Conservation (phyloP, 2,888 invertebrate genomes). For the Parelbella ahira region DNA sequence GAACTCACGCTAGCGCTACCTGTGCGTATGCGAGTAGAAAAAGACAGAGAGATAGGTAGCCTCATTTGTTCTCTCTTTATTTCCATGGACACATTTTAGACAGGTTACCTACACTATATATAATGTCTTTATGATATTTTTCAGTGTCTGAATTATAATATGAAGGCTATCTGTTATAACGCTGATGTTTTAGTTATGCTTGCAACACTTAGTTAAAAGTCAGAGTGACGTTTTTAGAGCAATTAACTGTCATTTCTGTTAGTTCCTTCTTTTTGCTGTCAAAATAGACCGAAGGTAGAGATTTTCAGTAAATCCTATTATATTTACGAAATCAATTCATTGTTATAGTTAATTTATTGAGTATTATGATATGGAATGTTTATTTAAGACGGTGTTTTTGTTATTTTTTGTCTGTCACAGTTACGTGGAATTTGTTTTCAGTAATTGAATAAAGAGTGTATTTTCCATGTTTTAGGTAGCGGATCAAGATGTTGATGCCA, state of each 20-base stretch:
- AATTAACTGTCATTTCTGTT: not conserved
- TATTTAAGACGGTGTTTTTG: not conserved
- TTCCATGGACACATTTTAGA: too few relatives aligned
- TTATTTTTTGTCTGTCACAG: slow-evolving; percentile 19
- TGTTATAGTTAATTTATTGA: slow-evolving; percentile 26
- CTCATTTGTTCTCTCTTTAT: too few relatives aligned
- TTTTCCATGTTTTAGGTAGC: slow-evolving; percentile 59
- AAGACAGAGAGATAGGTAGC: too few relatives aligned
- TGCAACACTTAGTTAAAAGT: too few relatives aligned
- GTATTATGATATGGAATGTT: slow-evolving; percentile 32
- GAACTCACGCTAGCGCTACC: too few relatives aligned
- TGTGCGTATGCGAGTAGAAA: too few relatives aligned
- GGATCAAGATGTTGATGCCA: slow-evolving; percentile 99
- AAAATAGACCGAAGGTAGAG: slow-evolving; percentile 50
- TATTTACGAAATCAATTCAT: slow-evolving; percentile 37
- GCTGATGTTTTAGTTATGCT: too few relatives aligned
- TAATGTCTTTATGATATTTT: too few relatives aligned
- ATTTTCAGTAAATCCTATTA: slow-evolving; percentile 30
- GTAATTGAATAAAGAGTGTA: slow-evolving; percentile 34
- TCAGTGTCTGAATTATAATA: too few relatives aligned
- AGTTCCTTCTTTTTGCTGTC: slow-evolving; percentile 45
- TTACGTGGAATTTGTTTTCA: slow-evolving; percentile 42
- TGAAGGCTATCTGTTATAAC: too few relatives aligned
- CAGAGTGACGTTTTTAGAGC: not conserved
- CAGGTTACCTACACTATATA: too few relatives aligned